These are phyloP conservation scores for Pocota personata DNA, from an alignment of 2,888 invertebrate genomes.

Conservation along the genomic window DNA sequence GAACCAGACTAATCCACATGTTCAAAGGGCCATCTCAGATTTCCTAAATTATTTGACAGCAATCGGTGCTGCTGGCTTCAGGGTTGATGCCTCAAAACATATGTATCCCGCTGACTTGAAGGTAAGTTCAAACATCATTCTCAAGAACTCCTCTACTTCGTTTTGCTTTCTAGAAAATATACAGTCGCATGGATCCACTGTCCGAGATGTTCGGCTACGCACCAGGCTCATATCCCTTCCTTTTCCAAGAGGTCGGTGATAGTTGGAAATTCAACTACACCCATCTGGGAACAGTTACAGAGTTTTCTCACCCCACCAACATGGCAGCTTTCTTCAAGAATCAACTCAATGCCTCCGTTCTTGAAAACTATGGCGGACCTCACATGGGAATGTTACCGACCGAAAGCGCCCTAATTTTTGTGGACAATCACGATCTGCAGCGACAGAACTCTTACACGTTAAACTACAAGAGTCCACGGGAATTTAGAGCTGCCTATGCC, in stretches of 20 bases:
- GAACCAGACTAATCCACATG: constrained; percentile 83
- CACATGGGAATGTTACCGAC: constrained; percentile 86
- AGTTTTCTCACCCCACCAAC: constrained; percentile 84
- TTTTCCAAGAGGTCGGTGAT: constrained; percentile 90
- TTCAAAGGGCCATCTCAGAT: constrained; percentile 83
- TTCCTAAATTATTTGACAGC: constrained; percentile 84
- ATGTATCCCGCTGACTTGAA: constrained; percentile 85
- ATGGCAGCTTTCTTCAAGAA: constrained; percentile 85
- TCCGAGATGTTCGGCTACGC: neutral
- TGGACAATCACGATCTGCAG: constrained; percentile 95
- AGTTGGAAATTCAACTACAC: constrained; percentile 83
- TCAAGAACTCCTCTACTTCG: neutral
- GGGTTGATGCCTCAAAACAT: constrained; percentile 84
- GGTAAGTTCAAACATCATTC: constrained; percentile 75
- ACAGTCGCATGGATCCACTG: constrained; percentile 42
- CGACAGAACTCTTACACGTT: constrained; percentile 82
- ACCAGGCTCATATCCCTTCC: constrained; percentile 85
- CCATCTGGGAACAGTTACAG: constrained; percentile 87
- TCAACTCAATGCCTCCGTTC: constrained; percentile 84
- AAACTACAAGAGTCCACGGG: constrained; percentile 18
- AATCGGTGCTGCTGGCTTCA: constrained; percentile 85
- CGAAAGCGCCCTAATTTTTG: constrained; percentile 87
- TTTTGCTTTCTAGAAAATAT: constrained; percentile 35
- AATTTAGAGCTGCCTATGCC: constrained; percentile 50
- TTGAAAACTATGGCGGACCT: constrained; percentile 85